Percentiles rank a stretch among this genome's conserved stretches.
These are phyloP conservation scores for Trachelus iudaicus DNA, from an alignment of 2,888 invertebrate species.

Conservation along the genomic window DNA sequence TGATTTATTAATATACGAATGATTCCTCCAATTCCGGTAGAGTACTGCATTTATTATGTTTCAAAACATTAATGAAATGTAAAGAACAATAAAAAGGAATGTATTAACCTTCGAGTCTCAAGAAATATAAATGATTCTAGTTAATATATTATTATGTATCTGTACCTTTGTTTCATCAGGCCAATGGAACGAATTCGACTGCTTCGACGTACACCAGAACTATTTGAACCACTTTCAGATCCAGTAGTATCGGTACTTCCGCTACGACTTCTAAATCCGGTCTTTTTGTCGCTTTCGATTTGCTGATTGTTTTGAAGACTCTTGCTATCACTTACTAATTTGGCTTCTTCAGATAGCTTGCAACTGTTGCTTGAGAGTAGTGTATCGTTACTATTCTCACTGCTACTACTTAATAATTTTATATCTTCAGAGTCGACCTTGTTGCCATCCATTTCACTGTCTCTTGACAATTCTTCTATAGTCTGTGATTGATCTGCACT, in stretches of 20 bases:
- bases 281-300: constrained; percentile 53
- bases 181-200: constrained; percentile 82
- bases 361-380: constrained; percentile 49
- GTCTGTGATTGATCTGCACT: constrained; percentile 27
- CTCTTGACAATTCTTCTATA: constrained; percentile 48
- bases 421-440: constrained; percentile 56
- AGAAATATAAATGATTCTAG: background rate
- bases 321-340: constrained; percentile 34
- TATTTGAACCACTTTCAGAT: constrained; percentile 63
- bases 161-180: constrained; percentile 72
- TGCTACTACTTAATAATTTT: constrained; percentile 60
- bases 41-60: background rate
- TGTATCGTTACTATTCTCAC: constrained; percentile 72
- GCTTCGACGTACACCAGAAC: constrained; percentile 73
- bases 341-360: constrained; percentile 47
- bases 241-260: constrained; percentile 63
- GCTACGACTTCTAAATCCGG: constrained; percentile 57
- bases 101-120: background rate
- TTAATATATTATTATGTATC: background rate
- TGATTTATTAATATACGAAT: background rate
- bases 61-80: background rate
- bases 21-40: background rate
- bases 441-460: constrained; percentile 54
- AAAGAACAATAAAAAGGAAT: background rate
- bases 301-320: constrained; percentile 26